Percentiles rank a stretch among this genome's conserved stretches.
These are phyloP conservation scores for Polyploca ridens DNA, from an alignment of 2,888 invertebrate genomes.

Conservation along the genomic window DNA sequence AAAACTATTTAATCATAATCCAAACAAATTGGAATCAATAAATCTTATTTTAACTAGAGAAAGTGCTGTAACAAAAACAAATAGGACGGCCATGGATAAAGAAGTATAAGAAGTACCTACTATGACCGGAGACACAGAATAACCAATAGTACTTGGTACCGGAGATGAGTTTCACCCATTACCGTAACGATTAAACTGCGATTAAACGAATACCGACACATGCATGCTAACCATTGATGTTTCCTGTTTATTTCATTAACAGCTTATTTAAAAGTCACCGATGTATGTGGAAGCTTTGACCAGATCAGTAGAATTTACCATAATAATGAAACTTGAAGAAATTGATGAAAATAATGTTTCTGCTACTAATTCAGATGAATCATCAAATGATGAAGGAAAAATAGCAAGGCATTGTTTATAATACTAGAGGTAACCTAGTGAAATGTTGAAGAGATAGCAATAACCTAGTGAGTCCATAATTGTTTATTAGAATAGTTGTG, in stretches of 20 bases:
- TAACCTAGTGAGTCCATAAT: too few relatives aligned
- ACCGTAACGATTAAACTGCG: conserved; percentile 67
- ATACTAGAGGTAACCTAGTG: too few relatives aligned
- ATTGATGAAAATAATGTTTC: neutral
- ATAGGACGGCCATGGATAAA: conserved; percentile 28
- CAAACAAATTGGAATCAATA: conserved; percentile 17
- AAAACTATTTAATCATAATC: conserved; percentile 26
- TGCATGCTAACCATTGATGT: conserved; percentile 37
- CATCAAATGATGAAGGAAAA: too few relatives aligned
- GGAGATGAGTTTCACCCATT: conserved; percentile 75
- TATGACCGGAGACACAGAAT: conserved; percentile 21
- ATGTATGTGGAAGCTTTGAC: neutral
- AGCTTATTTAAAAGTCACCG: conserved; percentile 10
- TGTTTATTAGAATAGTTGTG: too few relatives aligned
- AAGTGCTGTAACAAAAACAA: conserved; percentile 44
- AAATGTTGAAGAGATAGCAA: too few relatives aligned
- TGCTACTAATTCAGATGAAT: too few relatives aligned
- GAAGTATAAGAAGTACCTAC: conserved; percentile 23
- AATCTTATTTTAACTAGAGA: conserved; percentile 30
- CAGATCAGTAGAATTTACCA: conserved; percentile 8
- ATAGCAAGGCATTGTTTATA: too few relatives aligned
- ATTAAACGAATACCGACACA: conserved; percentile 67
- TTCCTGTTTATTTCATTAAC: conserved; percentile 57
- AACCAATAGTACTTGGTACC: neutral
- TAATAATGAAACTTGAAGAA: neutral